phyloP scores from a whole-genome alignment of 2,797 vertebrate genomes.

The Xerus rutilus region DNA sequence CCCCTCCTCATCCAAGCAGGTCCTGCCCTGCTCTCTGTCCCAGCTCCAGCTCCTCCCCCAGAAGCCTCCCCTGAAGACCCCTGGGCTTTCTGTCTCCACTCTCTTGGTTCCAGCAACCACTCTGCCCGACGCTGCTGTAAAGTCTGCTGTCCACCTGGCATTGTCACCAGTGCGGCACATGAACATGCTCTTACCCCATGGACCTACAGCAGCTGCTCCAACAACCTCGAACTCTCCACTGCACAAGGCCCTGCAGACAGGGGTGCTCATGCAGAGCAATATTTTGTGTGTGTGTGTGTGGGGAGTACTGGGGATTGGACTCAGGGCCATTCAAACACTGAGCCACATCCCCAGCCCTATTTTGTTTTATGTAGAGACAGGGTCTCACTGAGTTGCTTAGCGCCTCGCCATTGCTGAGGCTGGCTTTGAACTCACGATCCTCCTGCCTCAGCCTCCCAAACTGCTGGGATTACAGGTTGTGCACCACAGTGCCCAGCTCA shows the following conservation, averaged over 20 bases:
- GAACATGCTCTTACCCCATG: rapidly evolving
- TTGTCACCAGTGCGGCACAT: rapidly evolving
- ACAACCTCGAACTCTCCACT: rapidly evolving
- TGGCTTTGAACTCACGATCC: too few species aligned
- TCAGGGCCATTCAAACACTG: too few species aligned
- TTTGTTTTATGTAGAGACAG: too few species aligned
- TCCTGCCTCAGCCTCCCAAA: too few species aligned
- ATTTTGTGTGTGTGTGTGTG: not conserved
- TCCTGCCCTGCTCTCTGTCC: too few species aligned
- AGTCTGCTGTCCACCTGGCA: not conserved
- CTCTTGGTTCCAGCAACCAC: not conserved
- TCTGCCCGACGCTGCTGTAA: not conserved
- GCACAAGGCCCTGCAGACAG: not conserved
- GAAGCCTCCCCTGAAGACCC: not conserved
- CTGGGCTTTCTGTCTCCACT: not conserved
- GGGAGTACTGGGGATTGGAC: too few species aligned
- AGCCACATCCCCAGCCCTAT: too few species aligned
- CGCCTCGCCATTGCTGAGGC: too few species aligned
- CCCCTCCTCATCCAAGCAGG: not conserved
- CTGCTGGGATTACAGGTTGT: too few species aligned
- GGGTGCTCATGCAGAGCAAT: rapidly evolving
- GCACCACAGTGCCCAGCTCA: too few species aligned
- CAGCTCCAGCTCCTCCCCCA: not conserved
- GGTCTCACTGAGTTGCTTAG: too few species aligned
- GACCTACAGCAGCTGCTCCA: not conserved